Evolutionary conservation across 2,113 vertebrate species (phyloP).

Genomic region (Podarcis raffonei): DNA sequence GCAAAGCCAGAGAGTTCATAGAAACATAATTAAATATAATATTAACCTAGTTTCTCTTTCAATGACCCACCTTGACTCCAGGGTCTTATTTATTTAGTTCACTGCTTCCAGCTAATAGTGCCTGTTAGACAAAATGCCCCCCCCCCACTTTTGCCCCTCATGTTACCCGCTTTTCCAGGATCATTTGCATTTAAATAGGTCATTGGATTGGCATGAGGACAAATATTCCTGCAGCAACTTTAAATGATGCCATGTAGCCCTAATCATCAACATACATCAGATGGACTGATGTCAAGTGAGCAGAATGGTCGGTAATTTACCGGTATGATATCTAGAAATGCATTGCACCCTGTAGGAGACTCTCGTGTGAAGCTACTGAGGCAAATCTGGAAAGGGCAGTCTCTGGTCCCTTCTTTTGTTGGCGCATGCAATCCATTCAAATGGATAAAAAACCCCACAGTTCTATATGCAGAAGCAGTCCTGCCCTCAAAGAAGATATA

Average conservation of each 20-base stretch:
- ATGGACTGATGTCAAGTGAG: no score
- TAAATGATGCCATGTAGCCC: neutral
- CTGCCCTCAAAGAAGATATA: neutral
- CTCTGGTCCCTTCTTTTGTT: neutral
- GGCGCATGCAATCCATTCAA: neutral
- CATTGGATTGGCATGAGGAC: neutral
- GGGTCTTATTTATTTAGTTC: neutral
- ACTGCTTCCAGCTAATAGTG: neutral
- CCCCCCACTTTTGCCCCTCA: neutral
- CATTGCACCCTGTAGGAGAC: neutral
- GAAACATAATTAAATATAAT: slow-evolving; percentile 7
- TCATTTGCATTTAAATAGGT: neutral
- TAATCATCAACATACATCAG: neutral
- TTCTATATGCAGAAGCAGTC: neutral
- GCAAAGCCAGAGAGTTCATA: neutral
- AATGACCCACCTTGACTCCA: neutral
- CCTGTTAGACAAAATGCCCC: slow-evolving; percentile 1
- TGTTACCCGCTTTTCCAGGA: neutral
- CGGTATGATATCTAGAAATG: neutral
- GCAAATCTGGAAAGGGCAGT: neutral
- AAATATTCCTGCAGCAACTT: neutral
- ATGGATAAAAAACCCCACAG: neutral
- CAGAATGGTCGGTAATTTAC: neutral
- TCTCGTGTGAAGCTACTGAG: neutral
- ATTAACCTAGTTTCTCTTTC: slow-evolving; percentile 8